These are phyloP conservation scores for Megalurothrips usitatus DNA, from an alignment of 2,888 invertebrate genomes.

Conservation along the genomic window DNA sequence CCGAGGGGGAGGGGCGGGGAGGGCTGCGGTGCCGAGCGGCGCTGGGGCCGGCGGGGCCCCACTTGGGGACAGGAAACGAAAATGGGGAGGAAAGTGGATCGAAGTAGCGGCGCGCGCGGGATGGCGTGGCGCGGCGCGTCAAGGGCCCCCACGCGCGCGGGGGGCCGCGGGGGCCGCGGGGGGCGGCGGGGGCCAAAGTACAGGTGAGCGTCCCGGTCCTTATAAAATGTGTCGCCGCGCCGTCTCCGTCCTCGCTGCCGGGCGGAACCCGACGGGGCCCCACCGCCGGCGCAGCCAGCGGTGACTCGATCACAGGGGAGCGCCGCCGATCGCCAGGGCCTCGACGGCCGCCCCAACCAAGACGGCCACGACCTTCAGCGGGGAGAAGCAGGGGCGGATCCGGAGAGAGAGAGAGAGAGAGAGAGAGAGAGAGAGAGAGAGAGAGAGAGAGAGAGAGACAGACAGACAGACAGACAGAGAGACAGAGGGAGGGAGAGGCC, in stretches of 20 bases:
- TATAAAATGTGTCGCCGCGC: background rate
- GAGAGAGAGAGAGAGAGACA: no score
- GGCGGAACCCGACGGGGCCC: no score
- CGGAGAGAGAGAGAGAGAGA: no score
- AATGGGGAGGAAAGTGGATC: slow-evolving; percentile 24
- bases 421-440: no score
- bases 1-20: background rate
- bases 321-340: no score
- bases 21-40: background rate
- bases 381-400: no score
- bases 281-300: background rate
- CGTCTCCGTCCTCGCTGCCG: background rate
- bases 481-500: no score
- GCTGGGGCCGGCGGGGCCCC: background rate
- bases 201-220: background rate
- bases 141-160: background rate
- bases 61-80: slow-evolving; percentile 26
- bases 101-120: background rate
- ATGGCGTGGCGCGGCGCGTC: background rate
- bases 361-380: no score
- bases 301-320: background rate
- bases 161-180: background rate
- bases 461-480: no score
- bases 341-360: no score
- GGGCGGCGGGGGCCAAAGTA: background rate